These are phyloP conservation scores for Cyclura pinguis DNA, from an alignment of 2,797 vertebrate genomes.

Conservation along the genomic window DNA sequence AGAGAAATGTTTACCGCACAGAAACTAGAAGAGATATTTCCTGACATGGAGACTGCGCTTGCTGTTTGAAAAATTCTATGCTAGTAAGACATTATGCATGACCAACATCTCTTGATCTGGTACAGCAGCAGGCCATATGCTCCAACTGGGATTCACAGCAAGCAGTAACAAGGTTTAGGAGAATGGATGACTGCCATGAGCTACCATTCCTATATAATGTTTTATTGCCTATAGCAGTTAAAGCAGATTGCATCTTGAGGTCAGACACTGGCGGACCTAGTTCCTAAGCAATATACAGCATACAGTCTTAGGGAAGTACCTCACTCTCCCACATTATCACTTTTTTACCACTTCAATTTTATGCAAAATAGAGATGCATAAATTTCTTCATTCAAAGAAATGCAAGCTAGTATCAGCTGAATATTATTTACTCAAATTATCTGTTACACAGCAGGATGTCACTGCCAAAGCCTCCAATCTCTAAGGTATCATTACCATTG, in stretches of 20 bases:
- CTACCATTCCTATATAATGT: background rate
- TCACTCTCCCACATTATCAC: slow-evolving; percentile 25
- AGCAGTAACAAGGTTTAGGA: no score
- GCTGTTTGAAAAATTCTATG: background rate
- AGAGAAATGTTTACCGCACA: background rate
- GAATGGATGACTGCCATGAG: background rate
- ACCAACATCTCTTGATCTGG: background rate
- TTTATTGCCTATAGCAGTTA: background rate
- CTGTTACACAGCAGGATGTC: background rate
- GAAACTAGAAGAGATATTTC: background rate
- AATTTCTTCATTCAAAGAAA: slow-evolving; percentile 60
- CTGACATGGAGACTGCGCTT: background rate
- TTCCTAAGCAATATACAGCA: background rate
- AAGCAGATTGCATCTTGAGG: background rate
- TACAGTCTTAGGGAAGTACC: background rate
- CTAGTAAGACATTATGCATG: background rate
- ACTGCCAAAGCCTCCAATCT: slow-evolving; percentile 48
- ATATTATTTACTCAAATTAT: slow-evolving; percentile 53
- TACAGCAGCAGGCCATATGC: background rate
- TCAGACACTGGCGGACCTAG: no score
- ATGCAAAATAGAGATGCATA: slow-evolving; percentile 46
- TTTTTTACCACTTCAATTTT: slow-evolving; percentile 61
- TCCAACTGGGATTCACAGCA: background rate
- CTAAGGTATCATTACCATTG: slow-evolving; percentile 32
- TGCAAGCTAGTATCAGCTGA: slow-evolving; percentile 53